Evolutionary conservation across 2,888 invertebrate genomes (phyloP).

Genomic region (Phytoseiulus persimilis): DNA sequence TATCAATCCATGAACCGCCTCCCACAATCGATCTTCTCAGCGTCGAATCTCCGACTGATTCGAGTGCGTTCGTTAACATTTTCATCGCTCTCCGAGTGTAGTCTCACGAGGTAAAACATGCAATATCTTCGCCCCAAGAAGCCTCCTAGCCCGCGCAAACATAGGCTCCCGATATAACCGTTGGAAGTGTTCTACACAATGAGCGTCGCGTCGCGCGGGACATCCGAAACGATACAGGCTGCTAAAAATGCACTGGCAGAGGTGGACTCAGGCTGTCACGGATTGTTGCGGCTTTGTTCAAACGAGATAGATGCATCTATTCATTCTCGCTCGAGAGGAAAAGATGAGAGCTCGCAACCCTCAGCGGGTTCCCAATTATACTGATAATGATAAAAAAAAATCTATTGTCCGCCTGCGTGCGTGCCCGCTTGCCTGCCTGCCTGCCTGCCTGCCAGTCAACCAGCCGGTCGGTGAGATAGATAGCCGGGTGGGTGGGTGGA

Average conservation of each 20-base stretch:
- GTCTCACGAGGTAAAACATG: too few relatives aligned
- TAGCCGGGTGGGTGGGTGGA: not conserved
- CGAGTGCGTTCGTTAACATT: too few relatives aligned
- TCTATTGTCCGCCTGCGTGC: not conserved
- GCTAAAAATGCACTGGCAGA: not conserved
- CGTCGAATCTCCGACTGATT: too few relatives aligned
- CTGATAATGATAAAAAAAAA: not conserved
- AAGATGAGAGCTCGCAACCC: not conserved
- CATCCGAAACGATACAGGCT: not conserved
- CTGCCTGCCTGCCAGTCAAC: too few relatives aligned
- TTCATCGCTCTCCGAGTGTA: too few relatives aligned
- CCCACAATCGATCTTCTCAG: too few relatives aligned
- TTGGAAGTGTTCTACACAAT: too few relatives aligned
- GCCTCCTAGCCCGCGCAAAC: too few relatives aligned
- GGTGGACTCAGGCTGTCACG: not conserved
- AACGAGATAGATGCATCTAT: not conserved
- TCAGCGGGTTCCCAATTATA: not conserved
- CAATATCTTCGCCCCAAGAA: too few relatives aligned
- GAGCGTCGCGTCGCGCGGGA: not conserved
- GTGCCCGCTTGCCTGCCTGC: not conserved
- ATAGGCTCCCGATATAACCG: too few relatives aligned
- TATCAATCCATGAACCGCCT: too few relatives aligned
- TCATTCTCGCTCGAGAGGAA: not conserved
- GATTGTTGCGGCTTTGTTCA: not conserved
- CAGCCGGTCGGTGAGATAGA: not conserved